Evolutionary conservation across 1,140 invertebrate genomes (phyloP).

Genomic region (Conus betulinus): DNA sequence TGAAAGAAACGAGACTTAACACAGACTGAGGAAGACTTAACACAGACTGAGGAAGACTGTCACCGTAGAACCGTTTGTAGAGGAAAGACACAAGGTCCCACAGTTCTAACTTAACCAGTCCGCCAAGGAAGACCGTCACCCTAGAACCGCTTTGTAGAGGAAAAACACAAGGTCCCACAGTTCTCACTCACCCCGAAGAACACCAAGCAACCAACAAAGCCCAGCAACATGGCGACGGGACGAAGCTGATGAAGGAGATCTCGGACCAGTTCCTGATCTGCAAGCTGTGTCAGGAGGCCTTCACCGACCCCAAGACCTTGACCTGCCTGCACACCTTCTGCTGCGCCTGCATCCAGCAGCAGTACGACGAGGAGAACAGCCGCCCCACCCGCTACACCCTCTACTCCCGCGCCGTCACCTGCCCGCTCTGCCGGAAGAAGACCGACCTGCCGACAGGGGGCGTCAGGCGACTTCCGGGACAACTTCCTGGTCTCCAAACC

Average conservation of each 20-base stretch:
- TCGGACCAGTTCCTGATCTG: slow-evolving; percentile 76
- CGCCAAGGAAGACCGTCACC: no score
- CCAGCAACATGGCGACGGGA: slow-evolving; percentile 59
- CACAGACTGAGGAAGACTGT: no score
- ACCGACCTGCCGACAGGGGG: slow-evolving; percentile 74
- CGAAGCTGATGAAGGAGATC: slow-evolving; percentile 74
- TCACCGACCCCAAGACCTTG: slow-evolving; percentile 85
- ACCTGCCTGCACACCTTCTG: slow-evolving; percentile 96
- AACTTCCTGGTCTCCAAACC: slow-evolving; percentile 75
- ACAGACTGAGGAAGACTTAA: no score
- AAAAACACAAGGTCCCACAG: no score
- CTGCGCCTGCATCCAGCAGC: slow-evolving; percentile 82
- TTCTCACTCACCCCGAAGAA: background rate
- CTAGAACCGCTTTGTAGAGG: no score
- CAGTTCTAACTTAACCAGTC: no score
- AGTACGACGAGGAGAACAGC: slow-evolving; percentile 66
- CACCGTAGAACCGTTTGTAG: no score
- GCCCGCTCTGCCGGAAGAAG: slow-evolving; percentile 74
- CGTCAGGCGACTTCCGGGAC: slow-evolving; percentile 70
- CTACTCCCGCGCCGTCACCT: slow-evolving; percentile 70
- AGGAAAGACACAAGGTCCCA: no score
- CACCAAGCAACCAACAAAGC: background rate
- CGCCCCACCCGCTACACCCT: slow-evolving; percentile 57
- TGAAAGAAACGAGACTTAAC: no score
- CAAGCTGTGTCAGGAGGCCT: slow-evolving; percentile 75